phyloP scores from a whole-genome alignment of 2,888 invertebrate genomes.

The Dicycla oo region DNA sequence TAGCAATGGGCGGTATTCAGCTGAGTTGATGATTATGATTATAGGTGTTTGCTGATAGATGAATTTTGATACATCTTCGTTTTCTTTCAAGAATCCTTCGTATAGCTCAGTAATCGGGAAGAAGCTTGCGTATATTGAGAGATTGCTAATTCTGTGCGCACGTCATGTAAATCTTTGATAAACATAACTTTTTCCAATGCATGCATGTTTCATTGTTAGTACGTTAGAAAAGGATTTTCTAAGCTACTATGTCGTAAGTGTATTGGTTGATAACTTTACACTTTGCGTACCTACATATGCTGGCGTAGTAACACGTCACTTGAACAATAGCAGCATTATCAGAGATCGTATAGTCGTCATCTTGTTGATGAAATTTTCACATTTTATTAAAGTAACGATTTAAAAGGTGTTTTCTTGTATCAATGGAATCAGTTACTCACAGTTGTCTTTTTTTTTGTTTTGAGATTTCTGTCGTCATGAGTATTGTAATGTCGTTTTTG shows the following conservation, averaged over 20 bases:
- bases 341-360: neutral
- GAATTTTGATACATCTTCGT: neutral
- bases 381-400: neutral
- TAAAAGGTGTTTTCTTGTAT: conserved; percentile 8
- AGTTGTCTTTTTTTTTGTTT: neutral
- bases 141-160: neutral
- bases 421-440: neutral
- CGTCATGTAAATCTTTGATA: neutral
- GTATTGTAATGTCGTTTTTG: neutral
- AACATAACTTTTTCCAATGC: neutral
- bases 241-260: neutral
- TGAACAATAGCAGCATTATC: neutral
- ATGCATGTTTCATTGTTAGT: neutral
- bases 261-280: conserved; percentile 14
- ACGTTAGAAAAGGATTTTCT: conserved; percentile 24
- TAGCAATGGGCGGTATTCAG: neutral
- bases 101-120: neutral
- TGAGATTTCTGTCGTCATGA: neutral
- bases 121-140: neutral
- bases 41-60: neutral
- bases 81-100: neutral
- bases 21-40: neutral
- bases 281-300: neutral
- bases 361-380: neutral
- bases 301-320: conserved; percentile 17